A percentile compares a stretch with the other conserved stretches of the same genome.
These are phyloP conservation scores for Eueremaeus valkanovi DNA, from an alignment of 2,888 invertebrate genomes.

Conservation along the genomic window DNA sequence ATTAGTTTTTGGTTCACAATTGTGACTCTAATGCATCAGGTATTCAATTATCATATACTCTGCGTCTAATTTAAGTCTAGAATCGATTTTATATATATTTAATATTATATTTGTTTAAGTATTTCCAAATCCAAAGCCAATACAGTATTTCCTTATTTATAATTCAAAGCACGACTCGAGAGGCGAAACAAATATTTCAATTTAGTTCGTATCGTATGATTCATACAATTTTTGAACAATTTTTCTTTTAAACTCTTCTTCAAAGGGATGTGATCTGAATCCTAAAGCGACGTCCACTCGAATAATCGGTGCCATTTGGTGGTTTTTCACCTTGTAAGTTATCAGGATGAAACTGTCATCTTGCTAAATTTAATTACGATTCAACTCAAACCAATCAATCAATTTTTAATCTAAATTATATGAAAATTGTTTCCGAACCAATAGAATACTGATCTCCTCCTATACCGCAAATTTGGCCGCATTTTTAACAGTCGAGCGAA, in stretches of 20 bases:
- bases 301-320: conserved; percentile 96
- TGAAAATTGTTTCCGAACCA: too few relatives aligned
- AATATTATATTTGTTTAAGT: too few relatives aligned
- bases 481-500: conserved; percentile 92
- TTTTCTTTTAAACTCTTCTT: neutral
- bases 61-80: too few relatives aligned
- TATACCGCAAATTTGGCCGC: conserved; percentile 97
- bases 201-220: neutral
- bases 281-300: conserved; percentile 69
- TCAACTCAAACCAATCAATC: too few relatives aligned
- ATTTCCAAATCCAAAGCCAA: too few relatives aligned
- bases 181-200: neutral
- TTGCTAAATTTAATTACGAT: too few relatives aligned
- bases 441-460: conserved; percentile 93
- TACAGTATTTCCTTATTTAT: neutral
- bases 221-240: neutral
- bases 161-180: neutral
- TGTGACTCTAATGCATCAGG: conserved; percentile 86
- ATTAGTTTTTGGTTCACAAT: conserved; percentile 94
- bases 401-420: too few relatives aligned
- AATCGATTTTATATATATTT: too few relatives aligned
- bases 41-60: conserved; percentile 12
- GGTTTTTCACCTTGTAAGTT: conserved; percentile 99
- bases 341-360: too few relatives aligned
- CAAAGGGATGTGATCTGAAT: conserved; percentile 74